Percentiles rank a stretch among this genome's conserved stretches.
These are phyloP conservation scores for Drosophila longiperda DNA, from an alignment of 2,888 invertebrate genomes.

Conservation along the genomic window DNA sequence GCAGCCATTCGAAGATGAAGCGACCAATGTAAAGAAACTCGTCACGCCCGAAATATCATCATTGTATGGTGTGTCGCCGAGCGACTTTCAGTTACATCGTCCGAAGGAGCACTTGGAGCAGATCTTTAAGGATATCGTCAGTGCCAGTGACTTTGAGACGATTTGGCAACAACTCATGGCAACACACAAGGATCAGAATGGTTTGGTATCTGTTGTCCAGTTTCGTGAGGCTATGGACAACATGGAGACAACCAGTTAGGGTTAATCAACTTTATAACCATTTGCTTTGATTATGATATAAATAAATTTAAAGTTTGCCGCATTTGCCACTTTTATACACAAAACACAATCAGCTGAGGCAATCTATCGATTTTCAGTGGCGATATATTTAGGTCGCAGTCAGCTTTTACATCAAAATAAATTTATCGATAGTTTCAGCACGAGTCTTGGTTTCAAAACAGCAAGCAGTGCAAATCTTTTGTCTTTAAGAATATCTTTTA, in stretches of 20 bases:
- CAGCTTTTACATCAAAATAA: background rate
- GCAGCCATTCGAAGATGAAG: conserved; percentile 28
- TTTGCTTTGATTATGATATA: background rate
- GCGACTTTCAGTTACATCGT: conserved; percentile 71
- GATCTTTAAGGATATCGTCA: conserved; percentile 64
- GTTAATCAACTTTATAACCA: background rate
- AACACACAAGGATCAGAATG: conserved; percentile 33
- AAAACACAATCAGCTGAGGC: background rate
- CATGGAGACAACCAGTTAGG: conserved; percentile 5
- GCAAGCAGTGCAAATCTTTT: background rate
- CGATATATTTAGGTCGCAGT: background rate
- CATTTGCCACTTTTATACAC: background rate
- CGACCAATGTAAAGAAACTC: conserved; percentile 63
- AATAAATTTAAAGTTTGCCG: conserved; percentile 39
- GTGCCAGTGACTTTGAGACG: conserved; percentile 26
- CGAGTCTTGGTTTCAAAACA: background rate
- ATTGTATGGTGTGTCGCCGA: conserved; percentile 62
- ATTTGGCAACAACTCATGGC: conserved; percentile 52
- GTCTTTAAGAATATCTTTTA: background rate
- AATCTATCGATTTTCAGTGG: background rate
- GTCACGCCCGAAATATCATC: conserved; percentile 66
- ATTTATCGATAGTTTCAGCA: background rate
- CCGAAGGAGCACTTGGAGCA: conserved; percentile 63
- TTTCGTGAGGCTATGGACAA: conserved; percentile 56
- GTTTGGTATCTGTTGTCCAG: conserved; percentile 42